Evolutionary conservation across 2,888 invertebrate species (phyloP).

Genomic region (Drosophila demipolita): DNA sequence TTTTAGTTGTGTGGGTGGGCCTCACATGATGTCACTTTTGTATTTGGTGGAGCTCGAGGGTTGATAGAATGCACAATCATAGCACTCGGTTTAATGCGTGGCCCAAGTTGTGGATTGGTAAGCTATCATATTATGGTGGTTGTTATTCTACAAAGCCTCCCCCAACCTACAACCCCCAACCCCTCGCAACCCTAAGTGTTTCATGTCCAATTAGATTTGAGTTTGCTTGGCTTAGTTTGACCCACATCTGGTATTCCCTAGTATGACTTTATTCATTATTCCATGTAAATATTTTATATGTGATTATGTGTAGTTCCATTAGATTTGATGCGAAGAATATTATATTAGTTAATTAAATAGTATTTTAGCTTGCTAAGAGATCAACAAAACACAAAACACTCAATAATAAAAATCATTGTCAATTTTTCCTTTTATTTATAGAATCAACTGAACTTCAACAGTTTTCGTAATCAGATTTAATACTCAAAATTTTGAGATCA

Average conservation of each 20-base stretch:
- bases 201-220: conserved; percentile 55
- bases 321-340: not conserved
- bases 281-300: conserved; percentile 1
- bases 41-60: conserved; percentile 53
- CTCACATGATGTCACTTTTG: conserved; percentile 67
- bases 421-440: not conserved
- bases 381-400: not conserved
- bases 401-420: not conserved
- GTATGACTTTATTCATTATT: conserved; percentile 3
- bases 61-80: conserved; percentile 72
- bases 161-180: not conserved
- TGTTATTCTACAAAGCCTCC: conserved; percentile 2
- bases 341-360: conserved; percentile 1
- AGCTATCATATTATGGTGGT: conserved; percentile 43
- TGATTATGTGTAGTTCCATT: not conserved
- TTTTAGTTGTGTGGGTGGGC: conserved; percentile 54
- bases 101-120: conserved; percentile 44
- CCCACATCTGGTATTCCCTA: conserved; percentile 47
- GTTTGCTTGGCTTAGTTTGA: conserved; percentile 52
- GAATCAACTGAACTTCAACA: not conserved
- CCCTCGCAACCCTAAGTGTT: not conserved
- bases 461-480: not conserved
- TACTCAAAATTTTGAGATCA: not conserved
- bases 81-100: conserved; percentile 51
- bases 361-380: not conserved